These are phyloP conservation scores for Eristalinus aeneus DNA, from an alignment of 2,888 invertebrate species.

Conservation along the genomic window DNA sequence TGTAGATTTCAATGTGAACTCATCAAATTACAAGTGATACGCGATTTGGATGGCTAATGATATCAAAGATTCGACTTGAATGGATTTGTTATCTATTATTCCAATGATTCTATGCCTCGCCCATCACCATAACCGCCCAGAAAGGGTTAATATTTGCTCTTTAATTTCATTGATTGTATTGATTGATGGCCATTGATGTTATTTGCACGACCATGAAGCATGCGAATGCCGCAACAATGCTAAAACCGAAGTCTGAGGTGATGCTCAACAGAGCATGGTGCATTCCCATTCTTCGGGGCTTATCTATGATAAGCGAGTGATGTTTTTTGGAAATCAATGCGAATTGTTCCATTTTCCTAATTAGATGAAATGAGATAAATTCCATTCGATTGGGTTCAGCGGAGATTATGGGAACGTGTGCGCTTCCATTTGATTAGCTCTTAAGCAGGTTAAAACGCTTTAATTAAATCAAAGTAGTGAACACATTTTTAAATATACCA, in stretches of 20 bases:
- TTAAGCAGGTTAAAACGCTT: too few relatives aligned
- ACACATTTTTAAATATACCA: too few relatives aligned
- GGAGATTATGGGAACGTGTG: neutral
- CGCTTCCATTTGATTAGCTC: neutral
- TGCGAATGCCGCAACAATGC: neutral
- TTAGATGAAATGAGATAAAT: neutral
- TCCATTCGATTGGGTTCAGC: neutral
- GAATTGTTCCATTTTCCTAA: neutral
- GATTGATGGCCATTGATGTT: constrained; percentile 55
- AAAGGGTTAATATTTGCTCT: constrained; percentile 66
- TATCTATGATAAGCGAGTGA: neutral
- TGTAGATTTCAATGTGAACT: constrained; percentile 56
- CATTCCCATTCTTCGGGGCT: neutral
- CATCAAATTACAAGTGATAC: constrained; percentile 63
- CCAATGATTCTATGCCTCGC: neutral
- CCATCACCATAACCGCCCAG: neutral
- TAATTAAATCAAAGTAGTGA: too few relatives aligned
- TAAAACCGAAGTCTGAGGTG: neutral
- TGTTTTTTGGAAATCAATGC: neutral
- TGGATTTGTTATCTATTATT: constrained; percentile 62
- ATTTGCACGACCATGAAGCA: constrained; percentile 38
- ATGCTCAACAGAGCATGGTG: neutral
- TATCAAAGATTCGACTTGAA: constrained; percentile 65
- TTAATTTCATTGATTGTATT: constrained; percentile 66
- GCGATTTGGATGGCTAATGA: constrained; percentile 62